phyloP scores from a whole-genome alignment of 1,140 invertebrate species.

The Dinothrombium tinctorium region DNA sequence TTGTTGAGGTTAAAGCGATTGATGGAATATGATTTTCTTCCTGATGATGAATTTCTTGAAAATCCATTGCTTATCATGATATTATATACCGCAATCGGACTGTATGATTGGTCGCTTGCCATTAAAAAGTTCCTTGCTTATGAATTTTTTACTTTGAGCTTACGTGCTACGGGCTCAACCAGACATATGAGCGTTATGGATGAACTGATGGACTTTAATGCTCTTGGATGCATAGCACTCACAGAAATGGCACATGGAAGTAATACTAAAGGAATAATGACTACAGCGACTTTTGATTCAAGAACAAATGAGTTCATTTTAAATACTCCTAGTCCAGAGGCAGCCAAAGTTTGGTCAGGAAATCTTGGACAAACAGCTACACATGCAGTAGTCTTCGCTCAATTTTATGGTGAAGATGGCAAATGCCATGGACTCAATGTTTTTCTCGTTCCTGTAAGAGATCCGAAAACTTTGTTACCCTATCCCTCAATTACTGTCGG shows the following conservation, averaged over 20 bases:
- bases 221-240: constrained; percentile 52
- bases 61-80: constrained; percentile 22
- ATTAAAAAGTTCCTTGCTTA: constrained; percentile 31
- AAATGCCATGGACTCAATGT: constrained; percentile 56
- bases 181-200: constrained; percentile 42
- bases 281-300: constrained; percentile 61
- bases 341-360: constrained; percentile 83
- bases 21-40: constrained; percentile 34
- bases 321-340: constrained; percentile 72
- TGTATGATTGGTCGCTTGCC: constrained; percentile 39
- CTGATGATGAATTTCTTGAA: constrained; percentile 29
- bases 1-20: constrained; percentile 33
- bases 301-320: constrained; percentile 49
- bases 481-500: constrained; percentile 47
- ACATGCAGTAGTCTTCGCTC: constrained; percentile 64
- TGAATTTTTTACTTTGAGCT: constrained; percentile 13
- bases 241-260: constrained; percentile 88
- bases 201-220: constrained; percentile 38
- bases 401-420: constrained; percentile 52
- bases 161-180: constrained; percentile 47
- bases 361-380: constrained; percentile 48
- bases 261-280: constrained; percentile 69
- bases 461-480: constrained; percentile 41
- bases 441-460: constrained; percentile 54
- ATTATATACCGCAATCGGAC: constrained; percentile 28